Base-by-base conservation (phyloP, 2,113 vertebrate species). In the Paradisaea rubra region DNA sequence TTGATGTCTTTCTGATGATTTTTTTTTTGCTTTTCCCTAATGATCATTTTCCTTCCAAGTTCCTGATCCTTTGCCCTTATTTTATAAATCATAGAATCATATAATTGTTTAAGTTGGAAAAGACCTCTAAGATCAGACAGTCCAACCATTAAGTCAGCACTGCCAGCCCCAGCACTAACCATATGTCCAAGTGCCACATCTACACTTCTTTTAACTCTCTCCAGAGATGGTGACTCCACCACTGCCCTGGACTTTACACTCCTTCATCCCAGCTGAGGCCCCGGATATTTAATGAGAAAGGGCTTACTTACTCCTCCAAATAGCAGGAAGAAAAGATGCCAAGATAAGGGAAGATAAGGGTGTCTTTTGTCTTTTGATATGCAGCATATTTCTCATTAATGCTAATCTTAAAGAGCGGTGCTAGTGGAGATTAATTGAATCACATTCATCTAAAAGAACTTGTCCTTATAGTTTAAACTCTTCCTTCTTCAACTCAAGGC, bases 1-100 rank as follows among this genome's bases (percentile, higher is more conserved):
- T 94, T 91, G 79, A 91, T 70, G 85, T 77, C 82, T 94, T 94
- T 77, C 60, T 87, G 91, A 66, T 14, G 7, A 65, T 45, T 89
- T 86, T 80, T 82, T 79, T 80, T 91, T 72, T 64, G 50, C 68
- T 82, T 91, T 88, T 91, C 88, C 90, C 72, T 81, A 73, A 81
- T 27, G 80, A 90, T 86, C 69, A n/a, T 84, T 95, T 84, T 91
- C 80, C 80, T 93, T 93, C 86, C 60, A 91, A 95, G 88, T 71
- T 81, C 72, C 91, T 86, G 72, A 94, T 93, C 71, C 68, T 86
- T 90, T 41, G 70, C 52, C 81, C 56, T 86, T 88, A 81, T 70
- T 88, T 94, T 86, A 91, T 90, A 95, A 88, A 88, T 59, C 35
- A 74, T 24, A 86, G 31, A 81, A 47, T 63, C 54, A 81, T 63